Evolutionary conservation across 2,888 invertebrate species (phyloP).

Genomic region (Drosophila macrothrix): DNA sequence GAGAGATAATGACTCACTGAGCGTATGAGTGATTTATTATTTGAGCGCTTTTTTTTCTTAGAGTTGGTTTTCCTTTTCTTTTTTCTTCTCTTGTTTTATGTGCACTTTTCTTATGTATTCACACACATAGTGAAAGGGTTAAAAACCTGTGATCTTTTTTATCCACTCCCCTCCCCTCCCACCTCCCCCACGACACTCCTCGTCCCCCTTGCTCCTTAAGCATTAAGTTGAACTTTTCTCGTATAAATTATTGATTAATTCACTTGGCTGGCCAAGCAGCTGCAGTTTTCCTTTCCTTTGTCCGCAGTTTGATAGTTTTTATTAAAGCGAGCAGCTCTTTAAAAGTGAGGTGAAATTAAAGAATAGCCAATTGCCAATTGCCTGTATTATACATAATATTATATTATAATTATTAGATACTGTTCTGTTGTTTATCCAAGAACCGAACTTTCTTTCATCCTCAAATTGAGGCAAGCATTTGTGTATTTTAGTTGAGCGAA

Average conservation of each 20-base stretch:
- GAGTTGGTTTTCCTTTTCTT: slow-evolving; percentile 20
- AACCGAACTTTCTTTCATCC: slow-evolving; percentile 13
- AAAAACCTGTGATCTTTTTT: slow-evolving; percentile 74
- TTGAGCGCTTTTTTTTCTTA: slow-evolving; percentile 42
- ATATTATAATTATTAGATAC: neutral
- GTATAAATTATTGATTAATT: slow-evolving; percentile 74
- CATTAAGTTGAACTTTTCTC: slow-evolving; percentile 57
- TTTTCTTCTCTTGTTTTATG: slow-evolving; percentile 35
- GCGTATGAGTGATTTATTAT: slow-evolving; percentile 67
- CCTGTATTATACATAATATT: neutral
- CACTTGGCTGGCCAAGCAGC: slow-evolving; percentile 40
- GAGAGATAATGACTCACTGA: slow-evolving; percentile 31
- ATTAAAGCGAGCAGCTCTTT: slow-evolving; percentile 40
- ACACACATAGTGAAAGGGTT: slow-evolving; percentile 74
- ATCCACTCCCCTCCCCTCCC: slow-evolving; percentile 22
- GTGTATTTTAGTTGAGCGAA: neutral
- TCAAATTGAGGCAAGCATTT: slow-evolving; percentile 25
- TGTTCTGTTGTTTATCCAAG: neutral
- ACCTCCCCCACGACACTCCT: neutral
- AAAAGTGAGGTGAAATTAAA: slow-evolving; percentile 1
- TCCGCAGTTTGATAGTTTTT: slow-evolving; percentile 29
- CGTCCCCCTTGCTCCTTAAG: slow-evolving; percentile 7
- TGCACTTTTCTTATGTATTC: slow-evolving; percentile 57
- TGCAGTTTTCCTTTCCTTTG: slow-evolving; percentile 42
- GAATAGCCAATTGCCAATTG: neutral